A percentile compares a stretch with the other conserved stretches of the same genome.
These are phyloP conservation scores for Hypolimnas misippus DNA, from an alignment of 2,888 invertebrate species.

Conservation along the genomic window DNA sequence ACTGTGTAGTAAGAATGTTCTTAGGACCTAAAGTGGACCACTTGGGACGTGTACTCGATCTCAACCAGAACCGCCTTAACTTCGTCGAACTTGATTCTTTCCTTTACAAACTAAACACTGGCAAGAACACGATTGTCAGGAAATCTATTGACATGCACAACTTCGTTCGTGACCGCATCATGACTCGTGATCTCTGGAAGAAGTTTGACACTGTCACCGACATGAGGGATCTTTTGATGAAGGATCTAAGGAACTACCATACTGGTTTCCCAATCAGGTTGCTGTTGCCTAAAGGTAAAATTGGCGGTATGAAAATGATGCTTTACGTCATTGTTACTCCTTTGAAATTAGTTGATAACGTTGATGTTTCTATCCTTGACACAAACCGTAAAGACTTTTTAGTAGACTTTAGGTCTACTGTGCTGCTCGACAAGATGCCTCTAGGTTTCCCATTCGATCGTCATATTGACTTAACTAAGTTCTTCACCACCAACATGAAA, in stretches of 20 bases:
- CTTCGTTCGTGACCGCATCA: constrained; percentile 86
- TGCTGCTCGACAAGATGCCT: constrained; percentile 84
- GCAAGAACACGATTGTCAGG: constrained; percentile 86
- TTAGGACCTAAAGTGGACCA: constrained; percentile 88
- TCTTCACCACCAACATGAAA: constrained; percentile 87
- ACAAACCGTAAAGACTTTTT: constrained; percentile 72
- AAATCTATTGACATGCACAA: constrained; percentile 87
- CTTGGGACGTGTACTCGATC: constrained; percentile 79
- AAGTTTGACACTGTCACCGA: constrained; percentile 82
- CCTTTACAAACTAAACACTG: constrained; percentile 83
- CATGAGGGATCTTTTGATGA: constrained; percentile 59
- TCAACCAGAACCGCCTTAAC: constrained; percentile 84
- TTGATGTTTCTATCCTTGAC: constrained; percentile 64
- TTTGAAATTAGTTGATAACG: constrained; percentile 68
- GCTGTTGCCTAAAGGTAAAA: constrained; percentile 87
- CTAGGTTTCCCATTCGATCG: constrained; percentile 90
- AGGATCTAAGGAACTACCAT: constrained; percentile 74
- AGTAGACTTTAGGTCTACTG: constrained; percentile 65
- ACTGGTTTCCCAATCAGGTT: constrained; percentile 89
- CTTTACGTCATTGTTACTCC: constrained; percentile 86
- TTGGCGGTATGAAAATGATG: constrained; percentile 86
- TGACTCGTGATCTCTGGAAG: constrained; percentile 86
- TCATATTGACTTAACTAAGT: constrained; percentile 81
- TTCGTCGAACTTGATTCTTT: constrained; percentile 87
- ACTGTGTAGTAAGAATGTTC: constrained; percentile 87